Percentiles rank a stretch among this genome's conserved stretches.
Conservation (phyloP, 2,113 vertebrate genomes). For the Ellobius talpinus region DNA sequence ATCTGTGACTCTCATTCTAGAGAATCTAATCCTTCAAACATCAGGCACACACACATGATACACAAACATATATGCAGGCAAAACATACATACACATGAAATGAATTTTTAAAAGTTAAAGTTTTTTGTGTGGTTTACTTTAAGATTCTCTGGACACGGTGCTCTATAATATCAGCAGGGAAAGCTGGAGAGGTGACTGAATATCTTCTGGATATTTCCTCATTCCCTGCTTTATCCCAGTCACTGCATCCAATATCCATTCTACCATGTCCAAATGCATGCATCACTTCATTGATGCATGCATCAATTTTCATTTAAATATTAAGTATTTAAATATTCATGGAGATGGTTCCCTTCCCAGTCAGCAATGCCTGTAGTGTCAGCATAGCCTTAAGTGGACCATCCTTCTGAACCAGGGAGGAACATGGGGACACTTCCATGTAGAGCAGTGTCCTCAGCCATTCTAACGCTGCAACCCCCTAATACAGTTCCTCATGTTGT, state of each 20-base stretch:
- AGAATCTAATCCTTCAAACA: neutral
- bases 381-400: neutral
- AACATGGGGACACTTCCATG: neutral
- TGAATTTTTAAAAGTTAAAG: neutral
- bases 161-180: neutral
- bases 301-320: conserved; percentile 1
- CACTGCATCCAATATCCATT: neutral
- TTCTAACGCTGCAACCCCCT: neutral
- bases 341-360: neutral
- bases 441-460: neutral
- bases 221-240: neutral
- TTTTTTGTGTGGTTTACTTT: neutral
- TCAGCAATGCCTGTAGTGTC: neutral
- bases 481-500: neutral
- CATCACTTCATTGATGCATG: no score
- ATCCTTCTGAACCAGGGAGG: neutral
- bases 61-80: neutral
- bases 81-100: neutral
- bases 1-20: neutral
- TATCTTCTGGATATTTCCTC: neutral
- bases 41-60: neutral
- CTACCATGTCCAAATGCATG: neutral
- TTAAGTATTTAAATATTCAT: neutral
- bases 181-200: neutral
- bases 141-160: neutral